phyloP scores from a whole-genome alignment of 2,113 vertebrate genomes.

The Ailuropoda melanoleuca region DNA sequence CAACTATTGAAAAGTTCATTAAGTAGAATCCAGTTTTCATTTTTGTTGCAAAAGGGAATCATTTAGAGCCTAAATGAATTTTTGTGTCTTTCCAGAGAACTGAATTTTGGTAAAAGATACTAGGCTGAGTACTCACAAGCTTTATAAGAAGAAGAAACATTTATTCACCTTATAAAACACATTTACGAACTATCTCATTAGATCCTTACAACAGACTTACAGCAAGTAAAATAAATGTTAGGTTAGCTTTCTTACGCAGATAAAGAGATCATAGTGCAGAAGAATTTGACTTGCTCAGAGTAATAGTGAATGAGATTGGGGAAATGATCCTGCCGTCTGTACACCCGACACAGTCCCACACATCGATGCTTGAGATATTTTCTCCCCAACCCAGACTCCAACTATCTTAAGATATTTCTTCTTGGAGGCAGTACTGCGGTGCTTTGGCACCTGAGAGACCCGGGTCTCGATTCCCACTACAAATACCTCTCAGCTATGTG shows the following conservation, averaged over 20 bases:
- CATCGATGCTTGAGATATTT: not conserved
- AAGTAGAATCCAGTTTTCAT: not conserved
- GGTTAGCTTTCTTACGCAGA: not conserved
- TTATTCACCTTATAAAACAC: not conserved
- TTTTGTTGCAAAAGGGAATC: slow-evolving; percentile 13
- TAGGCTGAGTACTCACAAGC: not conserved
- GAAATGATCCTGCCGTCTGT: not conserved
- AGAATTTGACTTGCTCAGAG: not conserved
- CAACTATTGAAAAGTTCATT: slow-evolving; percentile 13
- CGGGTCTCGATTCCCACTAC: not conserved
- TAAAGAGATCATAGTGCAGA: not conserved
- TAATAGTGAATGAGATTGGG: not conserved
- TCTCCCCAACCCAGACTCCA: not conserved
- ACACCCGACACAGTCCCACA: not conserved
- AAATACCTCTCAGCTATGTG: not conserved
- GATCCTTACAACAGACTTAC: not conserved
- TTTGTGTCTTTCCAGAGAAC: not conserved
- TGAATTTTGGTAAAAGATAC: not conserved
- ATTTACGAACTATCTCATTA: not conserved
- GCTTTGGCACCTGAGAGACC: not conserved
- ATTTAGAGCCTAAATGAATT: not conserved
- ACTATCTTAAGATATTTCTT: not conserved
- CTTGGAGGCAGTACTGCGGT: not conserved
- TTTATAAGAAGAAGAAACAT: not conserved
- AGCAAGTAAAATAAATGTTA: not conserved